These are phyloP conservation scores for Orius insidiosus DNA, from an alignment of 1,140 invertebrate species.

Conservation along the genomic window DNA sequence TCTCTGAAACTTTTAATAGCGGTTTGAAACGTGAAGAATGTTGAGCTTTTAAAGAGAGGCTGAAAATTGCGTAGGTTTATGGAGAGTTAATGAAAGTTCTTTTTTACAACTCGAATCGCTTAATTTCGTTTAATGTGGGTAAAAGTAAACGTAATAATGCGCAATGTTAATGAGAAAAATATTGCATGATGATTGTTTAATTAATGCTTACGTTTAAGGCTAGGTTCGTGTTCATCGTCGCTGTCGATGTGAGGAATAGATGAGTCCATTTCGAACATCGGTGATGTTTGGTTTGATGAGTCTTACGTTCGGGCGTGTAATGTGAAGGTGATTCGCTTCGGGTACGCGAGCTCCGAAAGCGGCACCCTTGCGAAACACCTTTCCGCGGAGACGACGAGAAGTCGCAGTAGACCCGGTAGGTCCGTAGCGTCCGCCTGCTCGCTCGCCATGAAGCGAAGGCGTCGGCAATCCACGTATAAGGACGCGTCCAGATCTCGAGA, in stretches of 20 bases:
- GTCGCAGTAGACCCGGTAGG: constrained; percentile 39
- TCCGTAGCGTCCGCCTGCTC: constrained; percentile 19
- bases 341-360: constrained; percentile 42
- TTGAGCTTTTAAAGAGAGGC: no score
- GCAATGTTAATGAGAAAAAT: no score
- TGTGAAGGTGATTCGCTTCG: constrained; percentile 30
- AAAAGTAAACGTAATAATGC: no score
- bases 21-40: no score
- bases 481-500: constrained; percentile 23
- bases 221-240: constrained; percentile 41
- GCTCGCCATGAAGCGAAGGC: constrained; percentile 16
- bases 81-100: no score
- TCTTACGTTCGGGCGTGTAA: constrained; percentile 24
- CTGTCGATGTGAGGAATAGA: constrained; percentile 53
- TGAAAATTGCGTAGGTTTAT: no score
- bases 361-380: constrained; percentile 45
- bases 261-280: constrained; percentile 43
- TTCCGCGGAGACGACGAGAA: constrained; percentile 43
- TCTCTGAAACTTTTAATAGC: no score
- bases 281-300: constrained; percentile 29
- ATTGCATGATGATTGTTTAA: constrained; percentile 13
- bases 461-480: neutral
- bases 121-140: no score
- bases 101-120: no score
- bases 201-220: constrained; percentile 6